phyloP scores from a whole-genome alignment of 64 coral and sea anemone genomes.

The Porites australiensis region DNA sequence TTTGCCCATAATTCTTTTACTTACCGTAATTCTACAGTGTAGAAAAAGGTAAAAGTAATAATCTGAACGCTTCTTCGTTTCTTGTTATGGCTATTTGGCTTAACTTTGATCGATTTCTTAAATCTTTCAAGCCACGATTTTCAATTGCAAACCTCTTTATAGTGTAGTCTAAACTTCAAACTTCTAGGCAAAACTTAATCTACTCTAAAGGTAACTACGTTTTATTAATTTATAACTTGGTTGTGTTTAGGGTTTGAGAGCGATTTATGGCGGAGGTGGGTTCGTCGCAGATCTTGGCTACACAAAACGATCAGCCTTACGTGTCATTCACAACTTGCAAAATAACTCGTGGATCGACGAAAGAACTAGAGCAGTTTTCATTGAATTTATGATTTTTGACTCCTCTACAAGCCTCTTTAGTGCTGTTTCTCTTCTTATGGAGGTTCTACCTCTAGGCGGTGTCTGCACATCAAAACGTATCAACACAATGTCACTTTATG shows the following conservation, averaged over 20 bases:
- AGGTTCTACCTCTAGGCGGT: slow-evolving; percentile 70
- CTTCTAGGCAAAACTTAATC: too few species aligned
- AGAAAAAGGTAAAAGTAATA: too few species aligned
- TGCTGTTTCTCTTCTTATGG: slow-evolving; percentile 79
- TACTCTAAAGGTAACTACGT: neutral
- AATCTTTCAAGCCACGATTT: too few species aligned
- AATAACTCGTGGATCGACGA: slow-evolving; percentile 84
- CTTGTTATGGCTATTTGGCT: too few species aligned
- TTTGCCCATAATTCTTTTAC: too few species aligned
- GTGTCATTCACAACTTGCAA: slow-evolving; percentile 71
- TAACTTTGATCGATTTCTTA: too few species aligned
- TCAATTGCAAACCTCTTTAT: too few species aligned
- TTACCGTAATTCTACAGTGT: too few species aligned
- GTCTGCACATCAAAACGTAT: slow-evolving; percentile 68
- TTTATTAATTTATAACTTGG: neutral
- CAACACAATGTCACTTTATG: slow-evolving; percentile 85
- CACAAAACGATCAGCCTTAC: slow-evolving; percentile 70
- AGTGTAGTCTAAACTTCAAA: too few species aligned
- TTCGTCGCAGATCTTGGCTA: slow-evolving; percentile 91
- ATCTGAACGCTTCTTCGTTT: too few species aligned
- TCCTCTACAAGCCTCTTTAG: slow-evolving; percentile 83
- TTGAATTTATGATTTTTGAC: slow-evolving; percentile 87
- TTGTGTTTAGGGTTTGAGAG: slow-evolving; percentile 55
- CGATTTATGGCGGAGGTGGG: slow-evolving; percentile 82
- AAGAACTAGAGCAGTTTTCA: slow-evolving; percentile 80